Base-by-base conservation (phyloP, 2,888 invertebrate genomes). In the Agrochola litura region DNA sequence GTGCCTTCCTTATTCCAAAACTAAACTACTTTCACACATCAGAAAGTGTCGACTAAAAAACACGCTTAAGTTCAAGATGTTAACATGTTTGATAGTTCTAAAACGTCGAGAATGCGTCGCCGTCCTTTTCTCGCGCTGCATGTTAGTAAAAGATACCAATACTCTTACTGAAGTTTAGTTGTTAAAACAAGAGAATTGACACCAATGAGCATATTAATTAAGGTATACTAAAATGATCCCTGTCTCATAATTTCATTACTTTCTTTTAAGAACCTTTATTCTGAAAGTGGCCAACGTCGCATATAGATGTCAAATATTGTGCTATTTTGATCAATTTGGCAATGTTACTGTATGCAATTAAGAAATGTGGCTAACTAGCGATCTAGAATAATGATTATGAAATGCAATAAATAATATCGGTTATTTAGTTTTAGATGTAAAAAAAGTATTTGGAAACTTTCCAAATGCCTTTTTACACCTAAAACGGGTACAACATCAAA, bases 141-240 rank as follows among this genome's bases (percentile, higher is more conserved):
- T 56, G 12, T 12, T 46, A 71, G 72, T n/a, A 58, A 25, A 60
- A 73, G 25, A 22, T 60, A 37, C 37, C 41, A 41, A 74, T 60
- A 60, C 1, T 56, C 10, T 25, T 14, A 37, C 25, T 73, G 1
- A 49, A 73, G 37, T n/a, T 16, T 30, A 8, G 5, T 5, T n/a
- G 9, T 37, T 68, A 10, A 37, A 37, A 37, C n/a, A n/a, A 9
- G 6, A 67, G 14, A 37, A 22, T 52, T 30, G 22, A 14, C 14
- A 67, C 16, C 37, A 30, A 1, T 73, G 12, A 46, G n/a, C 19
- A 9, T 73, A 58, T 73, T 46, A 46, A 46, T 46, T 73, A 52
- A 22, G 25, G 6, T 46, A 46, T 37, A 46, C 16, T 16, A 37
- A 60, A 41, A 41, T 19, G 0, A 41, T 25, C 19, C 41, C 30